Evolutionary conservation across 2,888 invertebrate species (phyloP).

Genomic region (Leptodirus hochenwartii): DNA sequence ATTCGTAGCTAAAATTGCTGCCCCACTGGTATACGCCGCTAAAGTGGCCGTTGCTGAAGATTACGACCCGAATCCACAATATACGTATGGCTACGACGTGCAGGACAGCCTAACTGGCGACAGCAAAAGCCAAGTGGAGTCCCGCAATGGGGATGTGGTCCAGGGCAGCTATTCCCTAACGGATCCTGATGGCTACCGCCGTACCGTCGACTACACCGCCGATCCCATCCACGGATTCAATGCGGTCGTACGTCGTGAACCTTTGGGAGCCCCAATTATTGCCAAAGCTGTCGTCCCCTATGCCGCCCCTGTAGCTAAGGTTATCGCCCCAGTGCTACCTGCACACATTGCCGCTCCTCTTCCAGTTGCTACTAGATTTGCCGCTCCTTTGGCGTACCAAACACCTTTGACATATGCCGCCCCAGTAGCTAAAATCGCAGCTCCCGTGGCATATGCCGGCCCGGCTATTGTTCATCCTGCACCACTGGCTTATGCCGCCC

Average conservation of each 20-base stretch:
- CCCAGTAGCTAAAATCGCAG: conserved; percentile 7
- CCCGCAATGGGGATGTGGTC: conserved; percentile 34
- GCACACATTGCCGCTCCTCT: no score
- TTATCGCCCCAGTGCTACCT: no score
- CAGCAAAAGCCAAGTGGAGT: conserved; percentile 34
- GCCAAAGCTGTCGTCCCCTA: conserved; percentile 15
- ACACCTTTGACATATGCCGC: conserved; percentile 9
- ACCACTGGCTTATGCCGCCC: conserved; percentile 2
- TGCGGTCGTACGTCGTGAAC: conserved; percentile 34
- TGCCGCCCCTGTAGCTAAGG: conserved; percentile 11
- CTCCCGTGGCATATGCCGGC: background rate
- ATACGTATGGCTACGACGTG: conserved; percentile 35
- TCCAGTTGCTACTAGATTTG: no score
- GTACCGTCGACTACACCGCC: conserved; percentile 36
- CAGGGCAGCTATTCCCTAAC: conserved; percentile 34
- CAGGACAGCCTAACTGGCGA: conserved; percentile 35
- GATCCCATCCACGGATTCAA: conserved; percentile 39
- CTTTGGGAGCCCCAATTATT: conserved; percentile 19
- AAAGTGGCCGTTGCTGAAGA: no score
- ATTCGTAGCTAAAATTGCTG: no score
- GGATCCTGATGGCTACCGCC: conserved; percentile 35
- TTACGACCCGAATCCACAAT: conserved; percentile 34
- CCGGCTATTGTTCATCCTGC: background rate
- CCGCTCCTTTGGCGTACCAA: conserved; percentile 11
- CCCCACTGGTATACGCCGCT: no score